phyloP scores from a whole-genome alignment of 2,888 invertebrate genomes.

The Pterobdella sp. region DNA sequence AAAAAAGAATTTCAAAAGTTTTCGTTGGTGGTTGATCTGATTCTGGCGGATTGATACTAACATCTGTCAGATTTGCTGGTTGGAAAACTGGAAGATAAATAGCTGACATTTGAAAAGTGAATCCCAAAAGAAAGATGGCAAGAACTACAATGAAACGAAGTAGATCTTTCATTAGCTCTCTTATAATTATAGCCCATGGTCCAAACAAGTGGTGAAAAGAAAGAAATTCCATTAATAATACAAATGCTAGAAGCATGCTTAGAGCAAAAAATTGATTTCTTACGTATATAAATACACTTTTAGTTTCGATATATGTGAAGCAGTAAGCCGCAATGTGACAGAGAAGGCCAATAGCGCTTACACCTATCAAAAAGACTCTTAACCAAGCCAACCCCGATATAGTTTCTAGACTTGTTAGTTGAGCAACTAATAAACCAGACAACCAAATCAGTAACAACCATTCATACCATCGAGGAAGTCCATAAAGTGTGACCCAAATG shows the following conservation, averaged over 20 bases:
- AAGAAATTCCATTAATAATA: conserved; percentile 85
- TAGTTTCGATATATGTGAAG: conserved; percentile 53
- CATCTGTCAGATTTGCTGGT: background rate
- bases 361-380: conserved; percentile 64
- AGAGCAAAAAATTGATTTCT: conserved; percentile 93
- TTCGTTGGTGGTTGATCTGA: conserved; percentile 44
- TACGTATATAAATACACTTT: conserved; percentile 68
- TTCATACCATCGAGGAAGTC: conserved; percentile 89
- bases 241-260: conserved; percentile 87
- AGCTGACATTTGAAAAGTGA: conserved; percentile 68
- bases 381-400: conserved; percentile 87
- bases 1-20: conserved; percentile 94
- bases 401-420: conserved; percentile 93
- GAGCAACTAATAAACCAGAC: conserved; percentile 81
- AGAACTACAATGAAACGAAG: conserved; percentile 90
- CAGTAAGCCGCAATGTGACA: conserved; percentile 70
- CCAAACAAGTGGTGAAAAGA: conserved; percentile 98
- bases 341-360: conserved; percentile 56
- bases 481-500: conserved; percentile 48
- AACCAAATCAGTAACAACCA: conserved; percentile 89
- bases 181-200: conserved; percentile 99
- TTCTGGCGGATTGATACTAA: background rate
- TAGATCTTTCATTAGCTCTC: conserved; percentile 64
- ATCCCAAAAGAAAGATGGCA: conserved; percentile 94
- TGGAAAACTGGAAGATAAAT: conserved; percentile 63